These are phyloP conservation scores for Acrocephalus arundinaceus DNA, from an alignment of 2,113 vertebrate genomes.

Conservation along the genomic window DNA sequence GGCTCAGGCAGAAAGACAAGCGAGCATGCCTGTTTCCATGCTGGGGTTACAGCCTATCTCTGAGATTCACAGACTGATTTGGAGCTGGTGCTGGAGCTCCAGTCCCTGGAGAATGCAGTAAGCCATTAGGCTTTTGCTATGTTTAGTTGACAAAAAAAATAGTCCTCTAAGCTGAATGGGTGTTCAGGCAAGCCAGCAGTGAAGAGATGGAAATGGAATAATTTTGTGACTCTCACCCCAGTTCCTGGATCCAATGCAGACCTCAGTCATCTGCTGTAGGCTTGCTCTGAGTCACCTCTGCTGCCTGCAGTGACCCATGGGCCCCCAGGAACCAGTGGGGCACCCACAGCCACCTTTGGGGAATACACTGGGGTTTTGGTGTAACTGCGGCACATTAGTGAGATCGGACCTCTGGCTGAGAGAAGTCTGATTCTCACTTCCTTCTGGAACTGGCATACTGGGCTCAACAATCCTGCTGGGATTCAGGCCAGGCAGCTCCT, in stretches of 20 bases:
- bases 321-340: background rate
- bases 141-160: background rate
- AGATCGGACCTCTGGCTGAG: background rate
- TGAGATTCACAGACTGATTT: background rate
- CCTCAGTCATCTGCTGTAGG: background rate
- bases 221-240: background rate
- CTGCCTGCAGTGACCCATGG: rapidly evolving
- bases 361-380: rapidly evolving
- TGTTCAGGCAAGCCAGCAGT: background rate
- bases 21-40: rapidly evolving
- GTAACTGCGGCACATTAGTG: rapidly evolving
- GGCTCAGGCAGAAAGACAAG: background rate
- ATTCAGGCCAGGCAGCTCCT: background rate
- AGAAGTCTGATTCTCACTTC: background rate
- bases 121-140: background rate
- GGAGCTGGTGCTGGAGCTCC: background rate
- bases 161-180: background rate
- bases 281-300: background rate
- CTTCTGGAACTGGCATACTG: background rate
- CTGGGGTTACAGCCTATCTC: background rate
- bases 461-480: rapidly evolving
- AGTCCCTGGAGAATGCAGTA: background rate
- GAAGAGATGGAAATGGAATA: background rate
- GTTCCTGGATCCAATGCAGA: background rate
- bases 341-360: background rate